phyloP scores from a whole-genome alignment of 2,797 vertebrate genomes.

The Mormyrops boulengeri region DNA sequence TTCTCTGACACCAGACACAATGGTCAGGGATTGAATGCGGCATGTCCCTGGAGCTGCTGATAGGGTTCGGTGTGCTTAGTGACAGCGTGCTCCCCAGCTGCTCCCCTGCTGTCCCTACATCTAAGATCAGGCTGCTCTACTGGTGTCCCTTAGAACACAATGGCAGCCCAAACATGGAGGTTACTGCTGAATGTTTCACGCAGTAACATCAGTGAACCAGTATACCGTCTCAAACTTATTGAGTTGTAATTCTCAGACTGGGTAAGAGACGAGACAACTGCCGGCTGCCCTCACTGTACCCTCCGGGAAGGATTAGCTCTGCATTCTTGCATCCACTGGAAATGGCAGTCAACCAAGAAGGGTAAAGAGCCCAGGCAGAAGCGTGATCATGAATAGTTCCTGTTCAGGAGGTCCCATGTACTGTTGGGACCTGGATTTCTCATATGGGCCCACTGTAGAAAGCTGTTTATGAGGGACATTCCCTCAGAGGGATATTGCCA shows the following conservation, averaged over 20 bases:
- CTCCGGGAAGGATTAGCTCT: not conserved
- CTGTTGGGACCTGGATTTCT: not conserved
- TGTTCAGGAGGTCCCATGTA: not conserved
- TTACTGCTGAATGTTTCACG: not conserved
- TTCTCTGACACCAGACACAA: not conserved
- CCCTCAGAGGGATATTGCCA: not conserved
- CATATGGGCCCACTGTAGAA: not conserved
- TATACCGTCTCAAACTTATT: not conserved
- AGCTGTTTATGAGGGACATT: not conserved
- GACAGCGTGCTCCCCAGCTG: not conserved
- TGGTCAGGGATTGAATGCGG: not conserved
- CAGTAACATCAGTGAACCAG: not conserved
- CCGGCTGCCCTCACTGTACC: not conserved
- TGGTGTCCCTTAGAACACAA: not conserved
- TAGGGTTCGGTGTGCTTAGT: slow-evolving; percentile 24
- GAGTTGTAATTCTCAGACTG: not conserved
- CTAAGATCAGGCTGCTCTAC: not conserved
- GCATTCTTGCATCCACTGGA: not conserved
- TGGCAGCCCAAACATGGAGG: not conserved
- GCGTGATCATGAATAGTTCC: not conserved
- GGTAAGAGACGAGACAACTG: not conserved
- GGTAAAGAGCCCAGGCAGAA: not conserved
- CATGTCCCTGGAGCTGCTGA: not conserved
- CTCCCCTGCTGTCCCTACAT: not conserved
- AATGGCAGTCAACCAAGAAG: not conserved